These are phyloP conservation scores for Hirtodrosophila histrioides DNA, from an alignment of 2,888 invertebrate species.

Conservation along the genomic window DNA sequence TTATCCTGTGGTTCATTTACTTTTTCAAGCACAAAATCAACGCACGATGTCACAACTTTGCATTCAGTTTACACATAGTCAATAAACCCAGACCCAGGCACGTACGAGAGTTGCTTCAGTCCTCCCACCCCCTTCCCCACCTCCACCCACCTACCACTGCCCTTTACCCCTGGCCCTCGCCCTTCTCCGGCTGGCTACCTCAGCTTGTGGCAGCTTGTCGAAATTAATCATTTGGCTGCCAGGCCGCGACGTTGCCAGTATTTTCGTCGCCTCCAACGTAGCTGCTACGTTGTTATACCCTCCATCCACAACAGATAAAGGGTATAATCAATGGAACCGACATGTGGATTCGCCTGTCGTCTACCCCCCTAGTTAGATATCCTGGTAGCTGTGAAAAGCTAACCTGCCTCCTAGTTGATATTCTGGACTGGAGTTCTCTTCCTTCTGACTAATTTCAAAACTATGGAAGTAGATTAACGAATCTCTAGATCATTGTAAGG, in stretches of 20 bases:
- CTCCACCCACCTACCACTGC: background rate
- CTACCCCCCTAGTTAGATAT: too few relatives aligned
- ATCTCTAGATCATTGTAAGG: too few relatives aligned
- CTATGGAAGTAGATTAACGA: too few relatives aligned
- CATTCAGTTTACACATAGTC: slow-evolving; percentile 65
- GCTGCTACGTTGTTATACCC: slow-evolving; percentile 10
- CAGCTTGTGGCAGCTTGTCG: slow-evolving; percentile 74
- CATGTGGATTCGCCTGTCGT: too few relatives aligned
- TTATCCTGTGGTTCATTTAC: slow-evolving; percentile 68
- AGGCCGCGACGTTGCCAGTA: slow-evolving; percentile 45
- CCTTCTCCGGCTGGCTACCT: slow-evolving; percentile 8
- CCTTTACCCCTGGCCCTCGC: background rate
- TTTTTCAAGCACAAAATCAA: slow-evolving; percentile 68
- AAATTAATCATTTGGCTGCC: slow-evolving; percentile 77
- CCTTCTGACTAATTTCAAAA: too few relatives aligned
- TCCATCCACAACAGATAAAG: background rate
- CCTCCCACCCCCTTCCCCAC: background rate
- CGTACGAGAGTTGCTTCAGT: slow-evolving; percentile 44
- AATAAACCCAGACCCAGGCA: slow-evolving; percentile 59
- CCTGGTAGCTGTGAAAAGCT: too few relatives aligned
- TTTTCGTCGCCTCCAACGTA: slow-evolving; percentile 16
- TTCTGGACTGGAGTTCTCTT: too few relatives aligned
- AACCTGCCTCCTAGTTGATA: too few relatives aligned
- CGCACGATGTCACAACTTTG: slow-evolving; percentile 63
- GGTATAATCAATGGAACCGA: background rate